Conservation (phyloP, 2,113 vertebrate species). For the Platycercus adscitus region DNA sequence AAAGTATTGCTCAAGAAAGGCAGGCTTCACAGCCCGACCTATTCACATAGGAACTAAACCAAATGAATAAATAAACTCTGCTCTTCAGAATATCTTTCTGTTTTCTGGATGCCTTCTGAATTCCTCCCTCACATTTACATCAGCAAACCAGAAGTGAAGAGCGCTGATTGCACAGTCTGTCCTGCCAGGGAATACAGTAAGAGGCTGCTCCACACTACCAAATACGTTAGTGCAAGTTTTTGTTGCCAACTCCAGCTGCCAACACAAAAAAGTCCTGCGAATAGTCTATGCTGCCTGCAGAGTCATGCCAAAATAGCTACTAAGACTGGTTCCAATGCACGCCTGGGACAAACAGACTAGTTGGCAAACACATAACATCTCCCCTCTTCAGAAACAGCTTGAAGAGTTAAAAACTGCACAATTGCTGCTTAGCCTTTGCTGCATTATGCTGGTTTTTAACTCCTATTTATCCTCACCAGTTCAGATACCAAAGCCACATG, state of each 20-base stretch:
- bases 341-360: not conserved
- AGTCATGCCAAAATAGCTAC: not conserved
- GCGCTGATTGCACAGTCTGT: not conserved
- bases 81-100: not conserved
- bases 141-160: not conserved
- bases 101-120: not conserved
- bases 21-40: not conserved
- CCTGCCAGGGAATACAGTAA: not conserved
- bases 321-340: not conserved
- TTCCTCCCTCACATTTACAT: not conserved
- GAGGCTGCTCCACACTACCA: not conserved
- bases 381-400: not conserved
- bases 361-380: not conserved
- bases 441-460: not conserved
- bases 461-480: not conserved
- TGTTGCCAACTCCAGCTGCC: not conserved
- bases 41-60: not conserved
- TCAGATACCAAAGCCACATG: not conserved
- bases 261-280: not conserved
- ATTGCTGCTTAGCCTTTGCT: not conserved
- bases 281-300: not conserved
- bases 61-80: not conserved
- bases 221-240: not conserved
- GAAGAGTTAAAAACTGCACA: not conserved
- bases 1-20: not conserved